phyloP scores from a whole-genome alignment of 1,140 invertebrate genomes.

The Elymnias hypermnestra region DNA sequence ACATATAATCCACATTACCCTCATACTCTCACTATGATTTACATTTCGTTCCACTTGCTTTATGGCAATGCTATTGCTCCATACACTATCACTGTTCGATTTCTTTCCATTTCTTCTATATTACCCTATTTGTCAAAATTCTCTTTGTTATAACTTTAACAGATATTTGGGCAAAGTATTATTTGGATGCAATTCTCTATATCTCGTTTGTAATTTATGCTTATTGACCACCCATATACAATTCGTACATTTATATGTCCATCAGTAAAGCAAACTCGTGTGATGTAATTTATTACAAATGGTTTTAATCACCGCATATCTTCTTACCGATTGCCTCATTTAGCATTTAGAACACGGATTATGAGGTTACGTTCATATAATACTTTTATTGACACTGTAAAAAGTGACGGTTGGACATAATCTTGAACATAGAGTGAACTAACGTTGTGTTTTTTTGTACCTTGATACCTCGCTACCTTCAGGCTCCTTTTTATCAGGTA shows the following conservation, averaged over 20 bases:
- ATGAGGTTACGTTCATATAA: constrained; percentile 16
- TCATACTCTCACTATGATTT: constrained; percentile 40
- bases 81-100: constrained; percentile 35
- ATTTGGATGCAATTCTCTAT: constrained; percentile 19
- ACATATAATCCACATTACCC: constrained; percentile 29
- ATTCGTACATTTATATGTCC: no score
- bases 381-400: constrained; percentile 5
- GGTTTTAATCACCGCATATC: no score
- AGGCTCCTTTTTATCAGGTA: constrained; percentile 86
- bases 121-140: constrained; percentile 13
- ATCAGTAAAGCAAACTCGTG: no score
- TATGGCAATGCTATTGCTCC: constrained; percentile 69
- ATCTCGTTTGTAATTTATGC: no score
- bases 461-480: constrained; percentile 77
- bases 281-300: no score
- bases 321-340: no score
- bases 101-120: constrained; percentile 24
- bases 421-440: no score
- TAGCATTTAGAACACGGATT: no score
- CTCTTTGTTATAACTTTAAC: constrained; percentile 2
- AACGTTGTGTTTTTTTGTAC: constrained; percentile 68
- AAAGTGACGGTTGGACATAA: constrained; percentile 26
- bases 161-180: constrained; percentile 8
- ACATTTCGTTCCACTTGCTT: constrained; percentile 63
- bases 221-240: no score